Base-by-base conservation (phyloP, 2,888 invertebrate species). In the Drosophila hamatofila region DNA sequence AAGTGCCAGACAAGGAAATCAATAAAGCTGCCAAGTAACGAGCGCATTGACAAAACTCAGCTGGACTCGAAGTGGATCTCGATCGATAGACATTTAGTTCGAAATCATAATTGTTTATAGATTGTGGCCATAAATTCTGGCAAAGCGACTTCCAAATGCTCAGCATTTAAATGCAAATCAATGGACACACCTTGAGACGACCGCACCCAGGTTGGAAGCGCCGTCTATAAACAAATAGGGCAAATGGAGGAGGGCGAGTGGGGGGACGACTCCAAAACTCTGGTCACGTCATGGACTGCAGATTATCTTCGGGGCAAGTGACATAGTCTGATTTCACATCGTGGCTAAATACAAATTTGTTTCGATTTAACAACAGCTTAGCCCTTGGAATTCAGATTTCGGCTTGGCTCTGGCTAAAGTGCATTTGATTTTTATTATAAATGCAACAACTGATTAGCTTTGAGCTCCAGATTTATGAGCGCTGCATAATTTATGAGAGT, bases 51-150 rank as follows among this genome's bases (percentile, higher is more conserved):
- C 46, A 55, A 63, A 55, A 65, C 52, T 59, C 52, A 25, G 56
- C 52, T 63, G n/a, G 49, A 46, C 66, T 5, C 35, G 14, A 14
- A 4, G 14, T 14, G 5, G 5, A 79, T 67, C 78, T 55, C 63
- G 54, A 49, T 66, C 66, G 77, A 78, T 46, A 54, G 21, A 64
- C 60, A 64, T 81, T 64, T 69, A 51, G 68, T 72, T 54, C 63
- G 39, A 71, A 74, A 58, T 85, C 88, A 88, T 89, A 89, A 89
- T 85, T 85, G 88, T 82, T 89, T 85, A 85, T 82, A 84, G 75
- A 85, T 88, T 89, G 85, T 71, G 86, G 49, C 73, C 72, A 82
- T 85, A 87, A 85, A 89, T 85, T 77, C 57, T 41, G 79, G 61
- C 68, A 69, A 59, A 61, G 39, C 48, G 46, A 57, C 60, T 64